phyloP scores from a whole-genome alignment of 2,113 vertebrate genomes.

The Phaetusa simplex region DNA sequence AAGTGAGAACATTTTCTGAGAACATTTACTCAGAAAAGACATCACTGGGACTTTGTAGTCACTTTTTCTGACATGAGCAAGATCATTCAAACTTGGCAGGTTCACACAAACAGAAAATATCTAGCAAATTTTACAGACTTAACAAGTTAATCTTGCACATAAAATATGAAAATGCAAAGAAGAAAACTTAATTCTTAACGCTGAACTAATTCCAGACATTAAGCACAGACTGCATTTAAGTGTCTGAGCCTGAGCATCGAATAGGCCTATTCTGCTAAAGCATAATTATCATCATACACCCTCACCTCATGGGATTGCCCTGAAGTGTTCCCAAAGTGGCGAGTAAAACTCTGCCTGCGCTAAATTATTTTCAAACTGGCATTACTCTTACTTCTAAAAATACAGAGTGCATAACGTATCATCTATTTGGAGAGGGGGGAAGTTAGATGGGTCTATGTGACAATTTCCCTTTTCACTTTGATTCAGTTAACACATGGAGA shows the following conservation, averaged over 20 bases:
- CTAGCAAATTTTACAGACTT: neutral
- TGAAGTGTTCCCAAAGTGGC: neutral
- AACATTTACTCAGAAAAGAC: neutral
- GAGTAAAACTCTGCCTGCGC: neutral
- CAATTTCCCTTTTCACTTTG: neutral
- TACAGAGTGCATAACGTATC: neutral
- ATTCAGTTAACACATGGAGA: neutral
- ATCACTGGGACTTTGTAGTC: neutral
- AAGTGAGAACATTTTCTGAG: conserved; percentile 16
- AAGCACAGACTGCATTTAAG: neutral
- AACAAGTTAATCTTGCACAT: neutral
- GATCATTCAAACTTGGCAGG: neutral
- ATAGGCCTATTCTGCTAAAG: neutral
- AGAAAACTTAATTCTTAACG: neutral
- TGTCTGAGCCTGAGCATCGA: neutral
- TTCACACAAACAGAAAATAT: neutral
- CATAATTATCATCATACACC: neutral
- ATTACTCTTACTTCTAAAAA: neutral
- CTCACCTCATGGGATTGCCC: neutral
- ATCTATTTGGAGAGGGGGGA: neutral
- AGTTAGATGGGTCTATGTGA: neutral
- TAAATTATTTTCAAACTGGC: neutral
- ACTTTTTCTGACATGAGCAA: neutral
- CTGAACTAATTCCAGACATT: neutral
- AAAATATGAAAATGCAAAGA: neutral